Conservation (phyloP, 1,140 invertebrate genomes). For the Microplitis demolitor region DNA sequence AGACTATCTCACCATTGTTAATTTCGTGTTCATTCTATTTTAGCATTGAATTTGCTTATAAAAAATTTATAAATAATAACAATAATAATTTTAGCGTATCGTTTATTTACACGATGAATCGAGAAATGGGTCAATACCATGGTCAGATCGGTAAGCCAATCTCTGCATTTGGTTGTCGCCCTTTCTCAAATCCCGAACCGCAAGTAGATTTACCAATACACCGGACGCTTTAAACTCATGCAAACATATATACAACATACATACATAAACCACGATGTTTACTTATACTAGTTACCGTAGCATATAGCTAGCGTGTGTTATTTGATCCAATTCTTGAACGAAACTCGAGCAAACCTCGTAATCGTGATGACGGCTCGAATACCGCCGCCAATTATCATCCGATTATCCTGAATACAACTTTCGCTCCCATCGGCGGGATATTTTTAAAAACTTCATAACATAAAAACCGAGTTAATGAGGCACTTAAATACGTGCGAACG, state of each 20-base stretch:
- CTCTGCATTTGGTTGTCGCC: conserved; percentile 33
- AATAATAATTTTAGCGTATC: background rate
- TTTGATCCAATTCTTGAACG: conserved; percentile 16
- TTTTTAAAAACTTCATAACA: background rate
- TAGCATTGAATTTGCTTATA: too few relatives aligned
- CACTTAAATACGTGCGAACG: background rate
- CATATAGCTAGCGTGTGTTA: background rate
- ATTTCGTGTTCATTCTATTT: too few relatives aligned
- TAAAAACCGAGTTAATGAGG: background rate
- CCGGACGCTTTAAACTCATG: background rate
- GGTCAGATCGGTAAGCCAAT: conserved; percentile 24
- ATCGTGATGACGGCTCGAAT: conserved; percentile 1
- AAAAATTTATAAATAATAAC: too few relatives aligned
- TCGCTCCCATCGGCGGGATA: background rate
- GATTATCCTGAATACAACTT: conserved; percentile 39
- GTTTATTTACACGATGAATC: conserved; percentile 36
- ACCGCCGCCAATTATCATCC: conserved; percentile 25
- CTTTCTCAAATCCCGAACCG: conserved; percentile 22
- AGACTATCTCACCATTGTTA: too few relatives aligned
- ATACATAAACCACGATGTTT: background rate
- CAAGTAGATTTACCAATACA: background rate
- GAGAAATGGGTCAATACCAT: conserved; percentile 48
- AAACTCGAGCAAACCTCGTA: conserved; percentile 16
- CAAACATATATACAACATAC: background rate
- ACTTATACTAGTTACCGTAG: background rate